Evolutionary conservation across 2,888 invertebrate species (phyloP).

Genomic region (Matsumyia berberina): DNA sequence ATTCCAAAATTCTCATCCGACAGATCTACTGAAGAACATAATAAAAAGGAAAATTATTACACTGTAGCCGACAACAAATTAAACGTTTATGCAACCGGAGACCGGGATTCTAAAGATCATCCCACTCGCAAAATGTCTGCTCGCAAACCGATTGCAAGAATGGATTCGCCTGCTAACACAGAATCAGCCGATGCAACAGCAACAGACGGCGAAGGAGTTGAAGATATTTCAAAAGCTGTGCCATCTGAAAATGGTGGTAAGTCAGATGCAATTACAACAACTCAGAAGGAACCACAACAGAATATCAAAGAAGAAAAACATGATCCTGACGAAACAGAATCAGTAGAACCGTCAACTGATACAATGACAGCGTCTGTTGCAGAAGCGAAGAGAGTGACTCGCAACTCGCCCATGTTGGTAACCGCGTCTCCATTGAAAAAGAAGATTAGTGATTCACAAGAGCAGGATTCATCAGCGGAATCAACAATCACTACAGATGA

Average conservation of each 20-base stretch:
- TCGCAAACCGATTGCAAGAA: slow-evolving; percentile 64
- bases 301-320: slow-evolving; percentile 43
- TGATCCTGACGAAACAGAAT: slow-evolving; percentile 33
- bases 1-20: slow-evolving; percentile 19
- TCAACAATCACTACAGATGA: slow-evolving; percentile 39
- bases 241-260: slow-evolving; percentile 45
- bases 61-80: neutral
- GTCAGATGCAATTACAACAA: slow-evolving; percentile 1
- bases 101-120: neutral
- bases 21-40: slow-evolving; percentile 30
- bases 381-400: slow-evolving; percentile 49
- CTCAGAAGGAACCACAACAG: slow-evolving; percentile 14
- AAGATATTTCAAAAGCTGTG: neutral
- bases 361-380: neutral
- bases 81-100: slow-evolving; percentile 1
- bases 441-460: slow-evolving; percentile 44
- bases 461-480: slow-evolving; percentile 52
- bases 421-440: slow-evolving; percentile 49
- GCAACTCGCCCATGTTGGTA: slow-evolving; percentile 53
- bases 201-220: neutral
- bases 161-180: slow-evolving; percentile 45
- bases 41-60: neutral
- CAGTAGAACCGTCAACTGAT: neutral
- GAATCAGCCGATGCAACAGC: slow-evolving; percentile 12
- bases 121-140: slow-evolving; percentile 69